These are phyloP conservation scores for Lobophora halterata DNA, from an alignment of 2,888 invertebrate species.

Conservation along the genomic window DNA sequence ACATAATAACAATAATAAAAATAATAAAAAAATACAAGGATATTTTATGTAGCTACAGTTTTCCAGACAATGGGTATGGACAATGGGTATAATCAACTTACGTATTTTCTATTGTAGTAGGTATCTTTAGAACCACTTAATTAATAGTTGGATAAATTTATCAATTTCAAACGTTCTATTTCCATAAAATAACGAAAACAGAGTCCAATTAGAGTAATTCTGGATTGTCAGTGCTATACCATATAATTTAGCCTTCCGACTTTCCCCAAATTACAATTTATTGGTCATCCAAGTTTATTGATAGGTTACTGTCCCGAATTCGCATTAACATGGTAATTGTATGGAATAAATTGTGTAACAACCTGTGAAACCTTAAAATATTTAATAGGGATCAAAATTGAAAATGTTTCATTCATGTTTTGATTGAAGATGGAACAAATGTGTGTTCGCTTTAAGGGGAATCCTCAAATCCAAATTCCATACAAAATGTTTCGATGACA, in stretches of 20 bases:
- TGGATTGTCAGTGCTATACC: constrained; percentile 28
- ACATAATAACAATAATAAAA: no score
- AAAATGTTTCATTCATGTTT: constrained; percentile 19
- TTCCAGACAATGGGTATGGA: no score
- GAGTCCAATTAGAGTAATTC: constrained; percentile 26
- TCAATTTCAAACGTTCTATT: constrained; percentile 1
- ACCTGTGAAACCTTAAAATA: constrained; percentile 29
- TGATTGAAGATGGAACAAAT: constrained; percentile 5
- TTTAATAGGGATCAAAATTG: constrained; percentile 20
- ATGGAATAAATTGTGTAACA: constrained; percentile 32
- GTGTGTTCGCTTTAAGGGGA: no score
- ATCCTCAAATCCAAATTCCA: no score
- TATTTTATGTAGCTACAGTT: no score
- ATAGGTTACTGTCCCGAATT: constrained; percentile 32
- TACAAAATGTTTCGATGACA: no score
- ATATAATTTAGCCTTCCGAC: constrained; percentile 33
- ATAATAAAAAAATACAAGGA: no score
- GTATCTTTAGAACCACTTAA: no score
- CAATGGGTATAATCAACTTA: no score
- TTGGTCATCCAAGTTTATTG: constrained; percentile 33
- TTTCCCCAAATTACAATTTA: constrained; percentile 36
- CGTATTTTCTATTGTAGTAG: no score
- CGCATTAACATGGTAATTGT: constrained; percentile 40
- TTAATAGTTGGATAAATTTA: no score
- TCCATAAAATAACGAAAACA: constrained; percentile 9